Evolutionary conservation across 1,140 invertebrate genomes (phyloP).

Genomic region (Drosophila lacertosa): DNA sequence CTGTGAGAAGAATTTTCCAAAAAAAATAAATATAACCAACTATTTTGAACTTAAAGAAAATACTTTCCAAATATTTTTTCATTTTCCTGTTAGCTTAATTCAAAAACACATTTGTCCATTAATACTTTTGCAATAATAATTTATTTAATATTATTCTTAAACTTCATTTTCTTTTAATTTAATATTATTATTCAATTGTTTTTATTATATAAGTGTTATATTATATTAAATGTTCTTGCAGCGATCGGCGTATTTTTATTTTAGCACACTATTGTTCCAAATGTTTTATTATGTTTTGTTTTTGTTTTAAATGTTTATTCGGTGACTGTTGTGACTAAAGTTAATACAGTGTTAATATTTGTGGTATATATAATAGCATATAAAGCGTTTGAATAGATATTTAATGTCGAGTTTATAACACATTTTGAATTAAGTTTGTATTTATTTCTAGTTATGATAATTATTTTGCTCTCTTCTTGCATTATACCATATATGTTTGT

Average conservation of each 20-base stretch:
- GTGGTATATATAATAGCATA: slow-evolving; percentile 63
- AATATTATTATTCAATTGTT: slow-evolving; percentile 65
- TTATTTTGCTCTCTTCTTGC: slow-evolving; percentile 39
- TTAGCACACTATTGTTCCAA: slow-evolving; percentile 38
- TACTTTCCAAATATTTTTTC: not conserved
- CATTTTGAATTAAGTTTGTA: slow-evolving; percentile 56
- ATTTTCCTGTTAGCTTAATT: not conserved
- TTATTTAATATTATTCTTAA: slow-evolving; percentile 81
- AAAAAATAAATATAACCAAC: no score
- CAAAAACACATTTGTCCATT: slow-evolving; percentile 27
- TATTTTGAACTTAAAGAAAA: not conserved
- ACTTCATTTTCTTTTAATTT: slow-evolving; percentile 51
- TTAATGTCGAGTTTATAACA: slow-evolving; percentile 61
- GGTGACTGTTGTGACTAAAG: slow-evolving; percentile 79
- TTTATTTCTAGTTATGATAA: slow-evolving; percentile 31
- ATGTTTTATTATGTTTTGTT: slow-evolving; percentile 35
- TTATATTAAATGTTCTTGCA: slow-evolving; percentile 58
- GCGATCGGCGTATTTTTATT: slow-evolving; percentile 62
- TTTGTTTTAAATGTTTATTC: slow-evolving; percentile 49
- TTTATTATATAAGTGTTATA: slow-evolving; percentile 74
- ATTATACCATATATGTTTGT: slow-evolving; percentile 50
- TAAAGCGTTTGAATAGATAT: slow-evolving; percentile 78
- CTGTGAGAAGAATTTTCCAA: no score
- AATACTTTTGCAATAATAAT: slow-evolving; percentile 78
- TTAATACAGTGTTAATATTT: slow-evolving; percentile 58